These are phyloP conservation scores for Sipha flava DNA, from an alignment of 1,140 invertebrate genomes.

Conservation along the genomic window DNA sequence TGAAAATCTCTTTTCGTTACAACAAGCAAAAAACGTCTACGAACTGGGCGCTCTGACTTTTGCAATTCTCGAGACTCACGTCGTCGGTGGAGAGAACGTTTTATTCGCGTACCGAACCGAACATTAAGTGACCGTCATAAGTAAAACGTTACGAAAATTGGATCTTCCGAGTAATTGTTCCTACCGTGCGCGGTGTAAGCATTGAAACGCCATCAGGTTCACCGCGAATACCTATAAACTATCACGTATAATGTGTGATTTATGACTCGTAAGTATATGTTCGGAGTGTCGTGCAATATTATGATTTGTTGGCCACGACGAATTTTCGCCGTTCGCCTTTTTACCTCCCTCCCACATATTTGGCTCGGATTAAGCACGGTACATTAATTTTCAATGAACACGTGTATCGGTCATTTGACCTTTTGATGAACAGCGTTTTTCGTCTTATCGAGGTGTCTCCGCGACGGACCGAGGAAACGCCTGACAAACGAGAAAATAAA, in stretches of 20 bases:
- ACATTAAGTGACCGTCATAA: too few relatives aligned
- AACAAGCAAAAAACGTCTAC: too few relatives aligned
- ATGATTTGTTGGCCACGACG: background rate
- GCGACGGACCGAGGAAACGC: background rate
- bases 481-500: background rate
- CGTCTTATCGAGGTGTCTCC: background rate
- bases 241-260: background rate
- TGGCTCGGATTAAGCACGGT: background rate
- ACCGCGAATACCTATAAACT: background rate
- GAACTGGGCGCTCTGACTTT: too few relatives aligned
- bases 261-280: conserved; percentile 4
- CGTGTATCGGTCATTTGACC: background rate
- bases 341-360: background rate
- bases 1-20: too few relatives aligned
- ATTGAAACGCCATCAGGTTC: background rate
- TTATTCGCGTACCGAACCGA: too few relatives aligned
- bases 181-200: too few relatives aligned
- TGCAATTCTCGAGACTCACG: too few relatives aligned
- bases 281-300: background rate
- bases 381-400: conserved; percentile 27
- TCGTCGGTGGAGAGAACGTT: too few relatives aligned
- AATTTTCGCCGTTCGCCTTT: background rate
- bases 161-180: too few relatives aligned
- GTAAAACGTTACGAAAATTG: too few relatives aligned
- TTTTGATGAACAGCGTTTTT: background rate